Evolutionary conservation across 92 coral and sea anemone genomes (phyloP).

Genomic region (Parazoanthus atlanticus): DNA sequence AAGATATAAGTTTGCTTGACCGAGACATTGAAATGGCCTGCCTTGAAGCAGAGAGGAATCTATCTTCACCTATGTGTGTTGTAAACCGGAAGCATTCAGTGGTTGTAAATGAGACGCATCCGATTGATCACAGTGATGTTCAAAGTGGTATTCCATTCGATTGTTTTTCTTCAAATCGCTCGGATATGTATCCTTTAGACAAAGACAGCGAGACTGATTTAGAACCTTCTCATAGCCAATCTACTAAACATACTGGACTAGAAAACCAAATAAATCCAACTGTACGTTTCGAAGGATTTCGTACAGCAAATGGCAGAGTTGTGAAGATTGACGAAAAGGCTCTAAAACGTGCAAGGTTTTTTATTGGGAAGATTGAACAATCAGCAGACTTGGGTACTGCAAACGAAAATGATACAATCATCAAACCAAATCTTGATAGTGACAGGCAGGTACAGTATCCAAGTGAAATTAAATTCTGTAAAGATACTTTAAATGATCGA

Average conservation of each 20-base stretch:
- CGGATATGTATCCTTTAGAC: not conserved
- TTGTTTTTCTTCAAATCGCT: not conserved
- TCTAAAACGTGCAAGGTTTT: slow-evolving; percentile 11
- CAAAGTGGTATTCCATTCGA: not conserved
- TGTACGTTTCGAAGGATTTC: slow-evolving; percentile 24
- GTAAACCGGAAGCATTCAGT: not conserved
- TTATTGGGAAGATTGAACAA: slow-evolving; percentile 17
- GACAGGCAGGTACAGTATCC: not conserved
- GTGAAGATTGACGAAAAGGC: slow-evolving; percentile 33
- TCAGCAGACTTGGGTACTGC: not conserved
- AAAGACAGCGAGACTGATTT: not conserved
- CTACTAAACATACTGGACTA: not conserved
- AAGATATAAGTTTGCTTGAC: slow-evolving; percentile 28
- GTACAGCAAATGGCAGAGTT: slow-evolving; percentile 38
- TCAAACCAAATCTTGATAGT: not conserved
- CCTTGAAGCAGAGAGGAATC: slow-evolving; percentile 33
- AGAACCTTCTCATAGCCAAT: not conserved
- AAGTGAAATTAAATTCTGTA: not conserved
- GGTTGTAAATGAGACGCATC: not conserved
- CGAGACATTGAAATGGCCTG: slow-evolving; percentile 33
- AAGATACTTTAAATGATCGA: not conserved
- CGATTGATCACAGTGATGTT: not conserved
- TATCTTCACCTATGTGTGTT: not conserved
- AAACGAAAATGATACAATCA: not conserved
- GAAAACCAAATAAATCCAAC: not conserved